Conservation (phyloP, 1,140 invertebrate species). For the Kradibia gibbosae region DNA sequence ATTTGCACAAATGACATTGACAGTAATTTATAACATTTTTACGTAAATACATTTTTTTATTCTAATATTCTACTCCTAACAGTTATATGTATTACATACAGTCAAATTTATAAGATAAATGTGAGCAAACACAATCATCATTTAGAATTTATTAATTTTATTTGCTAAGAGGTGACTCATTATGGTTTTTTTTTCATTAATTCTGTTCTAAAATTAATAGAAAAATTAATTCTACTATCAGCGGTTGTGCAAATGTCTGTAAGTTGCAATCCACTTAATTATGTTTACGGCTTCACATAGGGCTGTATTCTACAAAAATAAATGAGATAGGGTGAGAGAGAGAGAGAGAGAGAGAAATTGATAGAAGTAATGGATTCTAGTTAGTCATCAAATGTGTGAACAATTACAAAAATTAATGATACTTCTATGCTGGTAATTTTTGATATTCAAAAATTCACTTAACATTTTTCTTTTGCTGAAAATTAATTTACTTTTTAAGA, state of each 20-base stretch:
- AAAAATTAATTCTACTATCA: neutral
- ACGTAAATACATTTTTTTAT: too few relatives aligned
- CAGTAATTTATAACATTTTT: too few relatives aligned
- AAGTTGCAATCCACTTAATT: neutral
- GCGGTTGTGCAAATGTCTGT: neutral
- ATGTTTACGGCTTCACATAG: neutral
- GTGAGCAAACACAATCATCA: too few relatives aligned
- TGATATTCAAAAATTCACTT: neutral
- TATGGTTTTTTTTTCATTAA: too few relatives aligned
- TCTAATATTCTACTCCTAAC: too few relatives aligned
- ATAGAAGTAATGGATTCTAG: neutral
- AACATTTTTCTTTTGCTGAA: neutral
- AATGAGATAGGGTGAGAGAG: neutral
- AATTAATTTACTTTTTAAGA: neutral
- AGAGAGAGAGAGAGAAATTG: neutral
- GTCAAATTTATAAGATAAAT: too few relatives aligned
- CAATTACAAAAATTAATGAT: neutral
- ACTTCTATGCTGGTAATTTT: neutral
- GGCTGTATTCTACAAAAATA: too few relatives aligned
- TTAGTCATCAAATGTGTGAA: neutral
- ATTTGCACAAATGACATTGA: too few relatives aligned
- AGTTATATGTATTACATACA: too few relatives aligned
- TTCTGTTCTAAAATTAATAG: too few relatives aligned
- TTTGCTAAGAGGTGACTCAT: too few relatives aligned
- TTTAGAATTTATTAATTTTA: too few relatives aligned